Conservation (phyloP, 1,140 invertebrate species). For the Neodiprion virginianus region DNA sequence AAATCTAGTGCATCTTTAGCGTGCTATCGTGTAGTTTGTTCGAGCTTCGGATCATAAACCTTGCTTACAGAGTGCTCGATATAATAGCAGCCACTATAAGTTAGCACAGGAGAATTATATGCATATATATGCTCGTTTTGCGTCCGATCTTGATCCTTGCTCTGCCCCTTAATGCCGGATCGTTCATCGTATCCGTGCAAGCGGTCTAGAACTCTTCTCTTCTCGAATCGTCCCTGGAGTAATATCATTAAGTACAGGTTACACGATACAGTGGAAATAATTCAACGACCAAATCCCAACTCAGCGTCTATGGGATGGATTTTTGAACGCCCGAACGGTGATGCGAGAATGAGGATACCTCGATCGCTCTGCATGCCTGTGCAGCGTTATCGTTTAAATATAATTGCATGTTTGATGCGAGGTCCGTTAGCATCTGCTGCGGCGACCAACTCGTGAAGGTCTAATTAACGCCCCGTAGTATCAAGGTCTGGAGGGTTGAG, state of each 20-base stretch:
- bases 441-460: background rate
- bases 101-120: too few species aligned
- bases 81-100: too few species aligned
- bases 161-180: too few species aligned
- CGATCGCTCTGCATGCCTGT: background rate
- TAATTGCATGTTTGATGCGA: background rate
- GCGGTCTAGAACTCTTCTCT: too few species aligned
- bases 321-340: too few species aligned
- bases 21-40: background rate
- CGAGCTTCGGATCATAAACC: background rate
- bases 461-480: background rate
- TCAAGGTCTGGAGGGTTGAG: background rate
- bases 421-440: background rate
- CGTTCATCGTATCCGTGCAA: too few species aligned
- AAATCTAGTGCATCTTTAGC: background rate
- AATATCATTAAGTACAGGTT: too few species aligned
- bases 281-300: too few species aligned
- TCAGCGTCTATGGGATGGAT: too few species aligned
- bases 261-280: too few species aligned
- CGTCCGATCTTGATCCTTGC: background rate
- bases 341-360: too few species aligned
- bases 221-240: too few species aligned
- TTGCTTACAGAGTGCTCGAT: background rate
- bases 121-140: background rate
- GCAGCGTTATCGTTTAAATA: background rate